Evolutionary conservation across 2,797 vertebrate species (phyloP).

Genomic region (Delichon dasypus): DNA sequence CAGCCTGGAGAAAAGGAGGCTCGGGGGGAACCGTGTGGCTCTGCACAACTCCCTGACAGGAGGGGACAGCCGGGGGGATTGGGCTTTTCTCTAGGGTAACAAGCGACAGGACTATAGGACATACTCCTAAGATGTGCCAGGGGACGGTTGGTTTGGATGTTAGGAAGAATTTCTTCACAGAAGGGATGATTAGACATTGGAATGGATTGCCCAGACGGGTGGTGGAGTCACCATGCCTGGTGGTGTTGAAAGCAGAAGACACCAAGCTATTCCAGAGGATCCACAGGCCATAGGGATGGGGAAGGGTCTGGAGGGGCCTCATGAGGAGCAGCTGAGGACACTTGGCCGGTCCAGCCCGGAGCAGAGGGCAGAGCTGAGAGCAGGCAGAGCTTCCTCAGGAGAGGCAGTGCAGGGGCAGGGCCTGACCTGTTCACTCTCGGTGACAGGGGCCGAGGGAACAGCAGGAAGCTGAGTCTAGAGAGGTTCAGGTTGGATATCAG

Average conservation of each 20-base stretch:
- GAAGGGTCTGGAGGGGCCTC: neutral
- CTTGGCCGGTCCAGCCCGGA: neutral
- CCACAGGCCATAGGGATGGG: neutral
- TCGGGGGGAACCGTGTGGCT: fast-evolving
- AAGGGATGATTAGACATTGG: neutral
- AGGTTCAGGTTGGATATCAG: neutral
- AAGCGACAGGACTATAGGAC: neutral
- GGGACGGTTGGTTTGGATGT: neutral
- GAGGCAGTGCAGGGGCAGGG: neutral
- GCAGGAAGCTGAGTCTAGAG: fast-evolving
- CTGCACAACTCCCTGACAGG: neutral
- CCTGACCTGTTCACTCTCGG: fast-evolving
- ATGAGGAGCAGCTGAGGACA: neutral
- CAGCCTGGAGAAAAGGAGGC: neutral
- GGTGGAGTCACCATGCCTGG: no score
- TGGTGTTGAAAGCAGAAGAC: neutral
- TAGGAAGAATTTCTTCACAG: neutral
- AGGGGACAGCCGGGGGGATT: fast-evolving
- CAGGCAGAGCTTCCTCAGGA: no score
- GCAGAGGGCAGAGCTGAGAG: neutral
- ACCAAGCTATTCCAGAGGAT: neutral
- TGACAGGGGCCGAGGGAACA: neutral
- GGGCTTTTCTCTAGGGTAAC: neutral
- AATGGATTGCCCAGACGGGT: neutral
- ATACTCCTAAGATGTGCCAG: no score